phyloP scores from a whole-genome alignment of 2,797 vertebrate genomes.

The Emys orbicularis region DNA sequence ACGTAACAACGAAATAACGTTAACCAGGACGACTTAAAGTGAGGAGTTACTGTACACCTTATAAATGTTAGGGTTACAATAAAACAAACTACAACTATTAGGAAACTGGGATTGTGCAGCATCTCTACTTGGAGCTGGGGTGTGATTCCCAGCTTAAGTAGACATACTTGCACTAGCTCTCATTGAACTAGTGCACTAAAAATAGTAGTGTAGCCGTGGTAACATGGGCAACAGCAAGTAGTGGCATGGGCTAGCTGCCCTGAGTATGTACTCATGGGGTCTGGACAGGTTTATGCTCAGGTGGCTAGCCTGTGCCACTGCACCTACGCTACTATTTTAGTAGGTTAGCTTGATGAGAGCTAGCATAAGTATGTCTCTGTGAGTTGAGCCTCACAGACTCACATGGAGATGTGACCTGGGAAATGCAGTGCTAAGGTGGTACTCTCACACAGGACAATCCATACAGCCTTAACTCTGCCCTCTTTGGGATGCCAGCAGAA shows the following conservation, averaged over 20 bases:
- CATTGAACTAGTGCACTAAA: neutral
- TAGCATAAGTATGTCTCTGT: neutral
- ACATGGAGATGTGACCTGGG: neutral
- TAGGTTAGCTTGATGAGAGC: neutral
- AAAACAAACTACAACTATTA: constrained; percentile 19
- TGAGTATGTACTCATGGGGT: neutral
- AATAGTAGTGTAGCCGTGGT: neutral
- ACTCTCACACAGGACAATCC: neutral
- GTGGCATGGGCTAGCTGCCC: neutral
- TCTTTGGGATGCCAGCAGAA: neutral
- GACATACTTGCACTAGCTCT: too few relatives aligned
- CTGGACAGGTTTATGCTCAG: neutral
- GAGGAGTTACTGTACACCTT: neutral
- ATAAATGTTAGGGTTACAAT: neutral
- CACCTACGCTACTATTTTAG: neutral
- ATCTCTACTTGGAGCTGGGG: too few relatives aligned
- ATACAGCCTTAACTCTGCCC: neutral
- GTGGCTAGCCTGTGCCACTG: neutral
- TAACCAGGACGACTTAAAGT: too few relatives aligned
- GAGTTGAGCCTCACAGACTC: neutral
- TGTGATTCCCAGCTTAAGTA: too few relatives aligned
- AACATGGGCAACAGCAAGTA: neutral
- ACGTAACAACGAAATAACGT: too few relatives aligned
- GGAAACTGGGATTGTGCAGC: neutral
- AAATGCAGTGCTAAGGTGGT: neutral